Conservation (phyloP, 2,113 vertebrate species). For the Morone saxatilis region DNA sequence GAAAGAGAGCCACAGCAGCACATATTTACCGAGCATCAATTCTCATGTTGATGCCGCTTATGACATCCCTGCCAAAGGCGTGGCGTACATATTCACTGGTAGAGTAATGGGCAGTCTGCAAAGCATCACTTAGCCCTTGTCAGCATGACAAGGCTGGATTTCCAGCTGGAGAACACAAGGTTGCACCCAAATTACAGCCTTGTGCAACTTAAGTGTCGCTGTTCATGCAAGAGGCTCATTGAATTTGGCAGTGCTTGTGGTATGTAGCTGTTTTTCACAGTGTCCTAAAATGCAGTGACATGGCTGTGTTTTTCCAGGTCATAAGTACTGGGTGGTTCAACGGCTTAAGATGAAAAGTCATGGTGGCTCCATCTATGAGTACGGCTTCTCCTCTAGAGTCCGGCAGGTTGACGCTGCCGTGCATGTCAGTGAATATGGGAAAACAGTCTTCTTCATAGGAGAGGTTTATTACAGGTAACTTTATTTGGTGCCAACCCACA, state of each 20-base stretch:
- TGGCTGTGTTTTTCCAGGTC: conserved; percentile 75
- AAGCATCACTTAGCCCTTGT: conserved; percentile 55
- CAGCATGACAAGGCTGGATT: conserved; percentile 71
- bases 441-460: conserved; percentile 78
- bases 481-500: background rate
- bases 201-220: conserved; percentile 63
- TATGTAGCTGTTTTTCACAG: conserved; percentile 56
- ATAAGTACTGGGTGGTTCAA: conserved; percentile 80
- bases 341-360: conserved; percentile 70
- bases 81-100: conserved; percentile 79
- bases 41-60: conserved; percentile 77
- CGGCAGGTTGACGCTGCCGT: conserved; percentile 76
- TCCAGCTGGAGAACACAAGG: conserved; percentile 40
- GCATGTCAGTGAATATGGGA: conserved; percentile 68
- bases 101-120: conserved; percentile 65
- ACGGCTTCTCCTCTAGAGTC: conserved; percentile 73
- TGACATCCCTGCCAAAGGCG: conserved; percentile 75
- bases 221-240: conserved; percentile 52
- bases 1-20: conserved; percentile 62
- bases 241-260: conserved; percentile 62
- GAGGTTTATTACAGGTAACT: conserved; percentile 80
- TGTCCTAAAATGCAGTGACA: conserved; percentile 57
- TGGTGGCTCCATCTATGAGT: conserved; percentile 74
- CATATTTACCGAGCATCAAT: conserved; percentile 67
- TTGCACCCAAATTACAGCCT: conserved; percentile 67